These are phyloP conservation scores for Chaetodon trifasciatus DNA, from an alignment of 2,797 vertebrate genomes.

Conservation along the genomic window DNA sequence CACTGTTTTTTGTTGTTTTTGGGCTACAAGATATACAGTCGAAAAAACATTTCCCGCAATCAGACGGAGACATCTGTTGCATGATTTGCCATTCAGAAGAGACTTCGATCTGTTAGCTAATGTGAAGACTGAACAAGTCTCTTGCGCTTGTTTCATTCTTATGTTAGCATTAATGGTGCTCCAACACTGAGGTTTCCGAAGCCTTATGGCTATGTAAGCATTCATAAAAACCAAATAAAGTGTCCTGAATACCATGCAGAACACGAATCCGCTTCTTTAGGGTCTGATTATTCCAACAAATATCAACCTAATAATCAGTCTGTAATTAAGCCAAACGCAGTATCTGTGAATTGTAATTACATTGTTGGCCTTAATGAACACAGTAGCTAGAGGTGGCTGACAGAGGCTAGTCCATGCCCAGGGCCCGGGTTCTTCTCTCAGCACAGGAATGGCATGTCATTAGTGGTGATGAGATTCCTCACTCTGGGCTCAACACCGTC, in stretches of 20 bases:
- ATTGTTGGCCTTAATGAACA: slow-evolving; percentile 84
- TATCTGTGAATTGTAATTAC: slow-evolving; percentile 83
- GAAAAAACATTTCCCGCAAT: slow-evolving; percentile 52
- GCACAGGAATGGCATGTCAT: slow-evolving; percentile 84
- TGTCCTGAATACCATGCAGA: slow-evolving; percentile 60
- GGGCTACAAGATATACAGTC: slow-evolving; percentile 47
- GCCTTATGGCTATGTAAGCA: slow-evolving; percentile 31
- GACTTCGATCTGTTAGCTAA: slow-evolving; percentile 55
- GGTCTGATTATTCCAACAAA: slow-evolving; percentile 78
- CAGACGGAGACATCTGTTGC: slow-evolving; percentile 72
- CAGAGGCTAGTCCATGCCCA: slow-evolving; percentile 78
- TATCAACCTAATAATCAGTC: slow-evolving; percentile 81
- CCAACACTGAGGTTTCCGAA: slow-evolving; percentile 16
- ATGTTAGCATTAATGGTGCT: slow-evolving; percentile 52
- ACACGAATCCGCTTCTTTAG: slow-evolving; percentile 73
- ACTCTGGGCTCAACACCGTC: slow-evolving; percentile 81
- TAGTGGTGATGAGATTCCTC: slow-evolving; percentile 84
- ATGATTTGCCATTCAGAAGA: slow-evolving; percentile 67
- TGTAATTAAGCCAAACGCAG: slow-evolving; percentile 80
- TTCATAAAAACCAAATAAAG: slow-evolving; percentile 43
- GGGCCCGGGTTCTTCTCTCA: slow-evolving; percentile 74
- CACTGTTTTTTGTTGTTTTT: slow-evolving; percentile 19
- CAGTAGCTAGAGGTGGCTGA: slow-evolving; percentile 79
- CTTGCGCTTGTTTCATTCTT: slow-evolving; percentile 38
- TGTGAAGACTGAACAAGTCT: slow-evolving; percentile 58